phyloP scores from a whole-genome alignment of 2,113 vertebrate genomes.

The Helogale parvula region DNA sequence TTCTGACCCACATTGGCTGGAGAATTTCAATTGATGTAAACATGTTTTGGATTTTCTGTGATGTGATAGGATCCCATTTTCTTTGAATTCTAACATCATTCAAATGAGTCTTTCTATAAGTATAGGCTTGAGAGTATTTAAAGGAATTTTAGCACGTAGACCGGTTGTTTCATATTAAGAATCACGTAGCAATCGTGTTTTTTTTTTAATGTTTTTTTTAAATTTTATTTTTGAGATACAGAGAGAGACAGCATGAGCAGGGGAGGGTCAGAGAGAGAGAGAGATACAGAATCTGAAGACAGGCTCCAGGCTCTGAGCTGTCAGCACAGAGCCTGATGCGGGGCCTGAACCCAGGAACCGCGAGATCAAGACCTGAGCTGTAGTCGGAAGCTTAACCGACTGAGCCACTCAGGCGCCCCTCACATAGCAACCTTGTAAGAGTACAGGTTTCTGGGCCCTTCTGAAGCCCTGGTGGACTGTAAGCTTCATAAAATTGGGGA shows the following conservation, averaged over 20 bases:
- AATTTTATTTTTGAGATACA: too few species aligned
- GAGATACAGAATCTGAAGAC: too few species aligned
- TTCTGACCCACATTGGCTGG: not conserved
- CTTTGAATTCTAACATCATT: constrained; percentile 13
- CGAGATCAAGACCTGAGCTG: too few species aligned
- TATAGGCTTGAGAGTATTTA: not conserved
- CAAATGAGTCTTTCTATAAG: not conserved
- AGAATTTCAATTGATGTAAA: constrained; percentile 39
- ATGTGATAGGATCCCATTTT: not conserved
- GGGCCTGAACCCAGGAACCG: too few species aligned
- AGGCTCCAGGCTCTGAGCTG: too few species aligned
- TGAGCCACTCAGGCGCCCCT: not conserved
- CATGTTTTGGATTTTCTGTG: constrained; percentile 6
- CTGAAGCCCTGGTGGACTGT: not conserved
- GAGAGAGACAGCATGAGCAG: too few species aligned
- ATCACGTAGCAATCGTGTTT: not conserved
- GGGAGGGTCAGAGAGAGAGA: too few species aligned
- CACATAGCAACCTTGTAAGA: not conserved
- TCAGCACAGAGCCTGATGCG: too few species aligned
- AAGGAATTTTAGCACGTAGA: not conserved
- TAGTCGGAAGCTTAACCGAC: too few species aligned
- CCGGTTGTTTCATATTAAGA: not conserved
- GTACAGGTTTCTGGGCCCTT: not conserved
- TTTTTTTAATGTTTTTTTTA: too few species aligned
- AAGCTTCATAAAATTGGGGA: not conserved